These are phyloP conservation scores for Parnassius orleans DNA, from an alignment of 2,888 invertebrate genomes.

Conservation along the genomic window DNA sequence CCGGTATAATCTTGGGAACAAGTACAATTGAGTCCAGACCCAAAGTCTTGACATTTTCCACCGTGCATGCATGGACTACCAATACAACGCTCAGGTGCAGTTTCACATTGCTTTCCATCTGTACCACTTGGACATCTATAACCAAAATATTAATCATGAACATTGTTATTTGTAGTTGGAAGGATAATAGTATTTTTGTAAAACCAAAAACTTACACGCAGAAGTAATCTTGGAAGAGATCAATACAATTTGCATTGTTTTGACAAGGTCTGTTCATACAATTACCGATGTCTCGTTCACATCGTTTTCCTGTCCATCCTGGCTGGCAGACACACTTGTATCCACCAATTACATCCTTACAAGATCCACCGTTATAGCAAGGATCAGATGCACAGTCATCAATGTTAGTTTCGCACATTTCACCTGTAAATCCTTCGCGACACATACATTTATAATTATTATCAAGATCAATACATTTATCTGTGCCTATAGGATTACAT, in stretches of 20 bases:
- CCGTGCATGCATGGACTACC: slow-evolving; percentile 98
- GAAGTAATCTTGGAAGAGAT: slow-evolving; percentile 94
- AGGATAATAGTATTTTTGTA: neutral
- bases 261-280: slow-evolving; percentile 94
- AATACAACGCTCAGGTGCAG: slow-evolving; percentile 96
- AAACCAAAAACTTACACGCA: slow-evolving; percentile 87
- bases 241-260: slow-evolving; percentile 95
- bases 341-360: slow-evolving; percentile 91
- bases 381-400: slow-evolving; percentile 93
- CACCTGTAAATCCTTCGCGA: slow-evolving; percentile 92
- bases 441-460: slow-evolving; percentile 94
- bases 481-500: slow-evolving; percentile 94
- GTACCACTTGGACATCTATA: slow-evolving; percentile 94
- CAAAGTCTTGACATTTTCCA: slow-evolving; percentile 97
- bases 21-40: slow-evolving; percentile 96
- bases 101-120: slow-evolving; percentile 98
- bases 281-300: slow-evolving; percentile 93
- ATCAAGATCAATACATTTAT: slow-evolving; percentile 93
- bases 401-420: slow-evolving; percentile 91
- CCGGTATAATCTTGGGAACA: slow-evolving; percentile 93
- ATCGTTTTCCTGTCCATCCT: slow-evolving; percentile 93
- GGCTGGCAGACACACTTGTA: slow-evolving; percentile 91
- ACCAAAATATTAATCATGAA: slow-evolving; percentile 5
- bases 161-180: neutral
- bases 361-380: slow-evolving; percentile 94